Base-by-base conservation (phyloP, 37 sponge, comb jelly and placozoan species). In the Bolinopsis microptera region DNA sequence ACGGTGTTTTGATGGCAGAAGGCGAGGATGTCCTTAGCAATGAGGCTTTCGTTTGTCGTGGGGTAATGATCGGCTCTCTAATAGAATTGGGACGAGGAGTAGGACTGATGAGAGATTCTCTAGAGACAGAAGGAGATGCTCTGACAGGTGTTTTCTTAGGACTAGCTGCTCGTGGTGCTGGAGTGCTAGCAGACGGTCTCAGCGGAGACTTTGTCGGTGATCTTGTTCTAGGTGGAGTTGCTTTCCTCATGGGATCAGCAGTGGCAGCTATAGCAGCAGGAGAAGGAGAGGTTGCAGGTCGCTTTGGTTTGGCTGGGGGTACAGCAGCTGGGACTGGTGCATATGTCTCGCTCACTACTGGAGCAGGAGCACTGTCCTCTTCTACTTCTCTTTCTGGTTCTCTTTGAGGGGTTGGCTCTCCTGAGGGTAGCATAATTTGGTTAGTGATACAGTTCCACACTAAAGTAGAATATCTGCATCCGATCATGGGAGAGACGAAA, bases 21-120 rank as follows among this genome's bases (percentile, higher is more conserved):
- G 90, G 90, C 8, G 90, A 86, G 41, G 90, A 86, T 27, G 90
- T 86, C 2, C 90, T 1, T 38, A 86, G 61, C 8, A 86, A 48
- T 28, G 90, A 86, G 26, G 90, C 90, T 27, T 86, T 86, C 48
- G 90, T 86, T 39, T 86, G 90, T 34, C 90, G 90, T 35, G 90
- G 90, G 1, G n/a, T 38, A 3, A 86, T 86, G 26, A 16, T 26
- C 8, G 90, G 90, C 0, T n/a, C 35, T 22, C 61, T 27, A 30
- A n/a, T 72, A 18, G 33, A 32, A 18, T 16, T 9, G 33, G 80
- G 80, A 21, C 80, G 80, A 40, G 90, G 90, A 0, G 61, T 39
- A 30, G 90, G 90, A 40, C 90, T 86, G 90, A 48, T 86, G 26
- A 41, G 48, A 40, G 36, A n/a, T 48, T 86, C 90, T 28, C 75